Conservation (phyloP, 1,140 invertebrate species). For the Schmidtea mediterranea region DNA sequence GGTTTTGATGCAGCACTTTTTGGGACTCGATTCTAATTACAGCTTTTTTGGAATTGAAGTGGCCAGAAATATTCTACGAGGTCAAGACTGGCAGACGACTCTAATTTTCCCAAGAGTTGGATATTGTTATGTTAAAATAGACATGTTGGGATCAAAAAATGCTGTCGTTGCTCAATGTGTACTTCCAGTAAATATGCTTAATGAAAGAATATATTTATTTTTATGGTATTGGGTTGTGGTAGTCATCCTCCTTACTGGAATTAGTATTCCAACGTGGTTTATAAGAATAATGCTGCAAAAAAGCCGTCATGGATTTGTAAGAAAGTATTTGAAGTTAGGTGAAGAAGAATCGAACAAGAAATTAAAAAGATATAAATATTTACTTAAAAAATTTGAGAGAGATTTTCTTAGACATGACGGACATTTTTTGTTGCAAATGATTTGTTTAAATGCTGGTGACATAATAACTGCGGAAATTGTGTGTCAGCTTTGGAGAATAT, state of each 20-base stretch:
- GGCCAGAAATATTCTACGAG: background rate
- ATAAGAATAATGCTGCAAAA: background rate
- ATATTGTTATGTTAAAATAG: background rate
- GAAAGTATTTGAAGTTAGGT: background rate
- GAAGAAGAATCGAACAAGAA: background rate
- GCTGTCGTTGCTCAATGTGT: slow-evolving; percentile 1
- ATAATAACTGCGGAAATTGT: background rate
- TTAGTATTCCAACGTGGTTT: background rate
- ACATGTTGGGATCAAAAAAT: background rate
- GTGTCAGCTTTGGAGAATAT: background rate
- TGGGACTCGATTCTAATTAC: background rate
- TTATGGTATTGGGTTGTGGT: background rate
- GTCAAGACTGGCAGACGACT: background rate
- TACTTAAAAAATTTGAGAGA: background rate
- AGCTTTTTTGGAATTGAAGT: background rate
- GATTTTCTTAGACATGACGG: background rate
- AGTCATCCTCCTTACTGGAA: background rate
- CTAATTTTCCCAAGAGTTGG: background rate
- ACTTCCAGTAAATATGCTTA: slow-evolving; percentile 1
- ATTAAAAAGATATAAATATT: background rate
- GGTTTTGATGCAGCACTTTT: background rate
- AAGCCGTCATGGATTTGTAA: background rate
- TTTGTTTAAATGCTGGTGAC: background rate
- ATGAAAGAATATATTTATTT: slow-evolving; percentile 2
- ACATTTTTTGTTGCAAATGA: background rate